Base-by-base conservation (phyloP, 2,888 invertebrate species). In the Unio delphinus region DNA sequence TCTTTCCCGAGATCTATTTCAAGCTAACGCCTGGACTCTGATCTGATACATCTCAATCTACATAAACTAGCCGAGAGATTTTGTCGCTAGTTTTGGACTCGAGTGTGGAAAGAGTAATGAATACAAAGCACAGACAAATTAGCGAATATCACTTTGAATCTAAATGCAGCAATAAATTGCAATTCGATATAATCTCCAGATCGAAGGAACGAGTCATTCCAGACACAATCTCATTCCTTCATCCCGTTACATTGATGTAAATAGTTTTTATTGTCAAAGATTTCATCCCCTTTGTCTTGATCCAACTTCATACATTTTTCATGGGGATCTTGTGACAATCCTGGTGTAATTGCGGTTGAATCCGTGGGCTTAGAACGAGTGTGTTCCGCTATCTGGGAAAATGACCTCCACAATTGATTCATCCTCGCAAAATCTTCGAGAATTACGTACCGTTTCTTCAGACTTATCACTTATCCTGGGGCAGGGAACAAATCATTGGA, bases 231-330 rank as follows among this genome's bases (percentile, higher is more conserved):
- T 59, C 0, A 3, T 45, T 15, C 15, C 45, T 45, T 45, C 45
- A 45, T 45, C 45, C 45, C 45, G 11, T 0, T 45, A 45, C 45
- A 11, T 45, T 45, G 55, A 30, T 64, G 56, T 30, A 56, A 56
- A 64, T 64, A 64, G 64, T 64, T 64, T 64, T 64, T 64, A 64
- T 64, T 64, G 55, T 34, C 30, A 45, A 45, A 64, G 64, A 64
- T 64, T 64, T 55, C 64, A 64, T 64, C 64, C 55, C 15, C 45
- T 11, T 15, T 26, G 26, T 64, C 57, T 57, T 15, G 71, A 73
- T 75, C 74, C 73, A 77, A 74, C 64, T 59, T 74, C 74, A 77
- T 77, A 69, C 77, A 77, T 77, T 72, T 34, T 73, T 77, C 71
- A 77, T 77, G 68, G 62, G 69, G 45, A 45, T 45, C 11, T 45